Base-by-base conservation (phyloP, 2,113 vertebrate species). In the Todiramphus saurophagus region DNA sequence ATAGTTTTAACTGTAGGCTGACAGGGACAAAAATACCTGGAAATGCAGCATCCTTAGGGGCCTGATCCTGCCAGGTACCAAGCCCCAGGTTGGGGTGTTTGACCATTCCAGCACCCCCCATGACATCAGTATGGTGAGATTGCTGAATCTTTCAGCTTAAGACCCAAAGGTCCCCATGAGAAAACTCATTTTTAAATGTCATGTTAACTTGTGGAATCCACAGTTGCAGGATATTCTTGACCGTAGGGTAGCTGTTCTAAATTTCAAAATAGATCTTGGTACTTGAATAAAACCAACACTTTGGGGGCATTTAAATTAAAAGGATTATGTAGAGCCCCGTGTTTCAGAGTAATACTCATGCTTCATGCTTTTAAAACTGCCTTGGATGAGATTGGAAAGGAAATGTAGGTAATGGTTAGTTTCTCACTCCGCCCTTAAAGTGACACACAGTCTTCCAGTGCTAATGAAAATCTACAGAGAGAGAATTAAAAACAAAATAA, bases 391-490 rank as follows among this genome's bases (percentile, higher is more conserved):
- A 75, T 64, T 91, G 87, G 19, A 6, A 91, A 95, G 86, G 82
- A 94, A 96, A 76, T 39, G 62, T 91, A 84, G n/a, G 77, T 87
- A 93, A 89, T 63, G 86, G n/a, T 55, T 94, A 44, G 59, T 86
- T 95, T 94, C 91, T 95, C 64, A 21, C 76, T 69, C 43, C 3
- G 1, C 62, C 59, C 50, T 75, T 63, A 51, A 79, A 91, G 53
- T 83, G 85, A 83, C 1, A 14, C 46, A 35, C 51, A 53, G 10
- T 50, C 91, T 90, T 87, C 70, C 74, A 70, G 37, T 68, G 83
- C 88, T 93, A 92, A 92, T 55, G 78, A 86, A 91, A 96, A 93
- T 91, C 83, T 87, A 70, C 70, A 91, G 56, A 92, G 80, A 87
- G 56, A 77, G 72, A 93, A 85, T 83, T 89, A 37, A 83, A 2